Evolutionary conservation across 1,140 invertebrate species (phyloP).

Genomic region (Drosophila seguyi): DNA sequence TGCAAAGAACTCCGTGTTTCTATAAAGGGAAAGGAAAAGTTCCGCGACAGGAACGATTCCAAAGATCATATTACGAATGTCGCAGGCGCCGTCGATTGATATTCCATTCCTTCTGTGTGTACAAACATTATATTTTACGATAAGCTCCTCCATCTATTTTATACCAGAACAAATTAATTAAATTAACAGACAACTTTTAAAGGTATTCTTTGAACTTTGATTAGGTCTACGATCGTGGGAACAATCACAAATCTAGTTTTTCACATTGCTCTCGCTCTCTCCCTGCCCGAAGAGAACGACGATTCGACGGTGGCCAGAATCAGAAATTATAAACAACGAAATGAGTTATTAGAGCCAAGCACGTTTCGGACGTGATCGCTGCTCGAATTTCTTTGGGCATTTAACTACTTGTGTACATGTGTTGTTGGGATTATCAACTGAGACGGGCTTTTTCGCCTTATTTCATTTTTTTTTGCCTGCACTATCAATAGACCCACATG

Average conservation of each 20-base stretch:
- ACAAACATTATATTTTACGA: constrained; percentile 17
- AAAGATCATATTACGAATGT: constrained; percentile 13
- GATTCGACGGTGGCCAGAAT: not conserved
- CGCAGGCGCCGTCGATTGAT: constrained; percentile 1
- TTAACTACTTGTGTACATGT: constrained; percentile 21
- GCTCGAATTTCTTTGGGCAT: constrained; percentile 32
- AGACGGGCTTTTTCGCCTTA: constrained; percentile 44
- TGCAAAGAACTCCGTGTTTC: constrained; percentile 92
- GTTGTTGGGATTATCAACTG: constrained; percentile 58
- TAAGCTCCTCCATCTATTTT: constrained; percentile 27
- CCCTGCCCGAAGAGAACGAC: constrained; percentile 1
- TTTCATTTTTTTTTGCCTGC: constrained; percentile 35
- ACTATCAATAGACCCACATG: constrained; percentile 66
- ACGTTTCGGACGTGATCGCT: constrained; percentile 46
- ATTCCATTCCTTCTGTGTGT: constrained; percentile 16
- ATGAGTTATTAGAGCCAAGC: constrained; percentile 47
- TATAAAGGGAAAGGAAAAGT: constrained; percentile 85
- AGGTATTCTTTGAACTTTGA: not conserved
- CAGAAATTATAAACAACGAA: constrained; percentile 29
- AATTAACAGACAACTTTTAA: constrained; percentile 6
- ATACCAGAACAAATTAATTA: constrained; percentile 24
- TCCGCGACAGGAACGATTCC: not conserved
- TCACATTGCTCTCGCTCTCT: constrained; percentile 1
- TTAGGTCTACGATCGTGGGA: constrained; percentile 5
- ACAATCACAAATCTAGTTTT: not conserved